Evolutionary conservation across 92 coral and sea anemone genomes (phyloP), one percentile per base, ranked within the genome.

Genomic region (Epizoanthus ramosus): DNA sequence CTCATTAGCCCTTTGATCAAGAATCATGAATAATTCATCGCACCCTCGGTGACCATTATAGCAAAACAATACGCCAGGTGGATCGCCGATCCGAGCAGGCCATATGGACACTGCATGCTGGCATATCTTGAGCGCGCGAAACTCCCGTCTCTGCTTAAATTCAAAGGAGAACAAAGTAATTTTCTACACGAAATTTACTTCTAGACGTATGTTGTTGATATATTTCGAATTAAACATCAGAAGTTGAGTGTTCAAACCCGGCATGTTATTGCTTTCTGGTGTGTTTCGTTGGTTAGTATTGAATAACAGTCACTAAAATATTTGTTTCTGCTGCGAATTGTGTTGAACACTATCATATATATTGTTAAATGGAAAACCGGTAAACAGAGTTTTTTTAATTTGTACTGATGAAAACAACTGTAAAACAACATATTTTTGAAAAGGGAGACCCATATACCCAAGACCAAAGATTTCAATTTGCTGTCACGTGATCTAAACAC

Each of bases 1-100:
- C 82, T 43, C 82, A 77, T 77, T 77, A 41, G 71, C 82, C 82
- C 82, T 77, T 77, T 77, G 82, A 77, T 77, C 82, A 77, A 63
- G 43, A 61, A 60, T 69, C 24, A 77, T 77, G 82, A 77, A 77
- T 77, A 77, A 77, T 77, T 77, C 82, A 77, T 77, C 41, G 39
- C 24, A 33, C 57, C 45, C 70, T 37, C 52, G 39, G 71, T 57
- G 22, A 57, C 70, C 71, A 63, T 63, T 22, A 21, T n/a, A 63
- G 24, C 71, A 61, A 61, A 77, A 77, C 82, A 77, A 22, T 60
- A 3, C 70, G 9, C 82, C 82, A 77, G 82, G 82, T 77, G 82
- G 70, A 14, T 43, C 3, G 1, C 0, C 10, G 14, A 50, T 50
- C 39, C 52, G 18, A 6, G 82, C n/a, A 23, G 12, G 82, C 82